Conservation (phyloP, 2,113 vertebrate genomes). For the Tinamus guttatus region DNA sequence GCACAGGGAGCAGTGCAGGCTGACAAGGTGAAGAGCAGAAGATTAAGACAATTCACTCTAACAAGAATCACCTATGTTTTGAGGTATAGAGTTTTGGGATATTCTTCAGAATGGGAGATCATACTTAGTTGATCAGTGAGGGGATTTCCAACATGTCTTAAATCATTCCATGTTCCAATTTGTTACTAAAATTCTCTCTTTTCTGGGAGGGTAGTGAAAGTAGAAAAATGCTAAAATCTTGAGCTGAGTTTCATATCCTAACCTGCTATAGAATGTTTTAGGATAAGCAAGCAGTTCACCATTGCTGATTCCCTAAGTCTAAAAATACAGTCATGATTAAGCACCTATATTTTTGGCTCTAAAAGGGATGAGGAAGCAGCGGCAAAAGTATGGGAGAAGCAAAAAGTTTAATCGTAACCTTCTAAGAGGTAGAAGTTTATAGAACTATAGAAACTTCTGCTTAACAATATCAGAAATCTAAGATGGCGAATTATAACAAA, state of each 20-base stretch:
- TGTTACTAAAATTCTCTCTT: background rate
- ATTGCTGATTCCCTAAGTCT: background rate
- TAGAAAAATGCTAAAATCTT: background rate
- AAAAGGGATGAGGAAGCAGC: background rate
- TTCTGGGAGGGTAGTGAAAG: background rate
- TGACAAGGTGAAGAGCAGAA: background rate
- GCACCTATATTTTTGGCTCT: too few relatives aligned
- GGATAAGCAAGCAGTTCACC: background rate
- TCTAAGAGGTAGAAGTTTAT: background rate
- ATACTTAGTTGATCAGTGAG: background rate
- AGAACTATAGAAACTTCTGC: rapidly evolving
- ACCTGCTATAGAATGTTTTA: background rate
- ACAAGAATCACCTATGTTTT: background rate
- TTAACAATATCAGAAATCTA: background rate
- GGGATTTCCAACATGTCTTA: background rate
- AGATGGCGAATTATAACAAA: background rate
- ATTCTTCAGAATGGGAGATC: background rate
- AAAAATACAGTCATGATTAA: background rate
- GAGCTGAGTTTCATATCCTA: background rate
- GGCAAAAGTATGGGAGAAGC: background rate
- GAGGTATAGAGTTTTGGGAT: background rate
- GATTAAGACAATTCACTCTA: background rate
- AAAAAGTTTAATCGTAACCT: background rate
- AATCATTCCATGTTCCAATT: background rate
- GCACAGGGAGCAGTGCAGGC: background rate